These are phyloP conservation scores for Thaumetopoea pityocampa DNA, from an alignment of 1,140 invertebrate species.

Conservation along the genomic window DNA sequence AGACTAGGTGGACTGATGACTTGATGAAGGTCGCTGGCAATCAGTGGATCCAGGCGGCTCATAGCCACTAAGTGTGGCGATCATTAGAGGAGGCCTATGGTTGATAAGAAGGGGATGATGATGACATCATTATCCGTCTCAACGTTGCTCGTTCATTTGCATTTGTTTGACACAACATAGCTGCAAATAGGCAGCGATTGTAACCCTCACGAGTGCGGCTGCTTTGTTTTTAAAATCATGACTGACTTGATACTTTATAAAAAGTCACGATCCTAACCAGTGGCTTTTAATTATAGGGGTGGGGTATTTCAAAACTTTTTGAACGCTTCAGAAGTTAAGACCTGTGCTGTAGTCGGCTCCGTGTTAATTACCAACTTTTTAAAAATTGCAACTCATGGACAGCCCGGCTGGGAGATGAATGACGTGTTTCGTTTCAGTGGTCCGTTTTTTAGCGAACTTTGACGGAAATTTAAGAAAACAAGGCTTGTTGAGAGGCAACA, in stretches of 20 bases:
- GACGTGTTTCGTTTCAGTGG: slow-evolving; percentile 54
- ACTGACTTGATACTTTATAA: slow-evolving; percentile 39
- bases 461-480: slow-evolving; percentile 34
- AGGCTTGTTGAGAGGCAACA: slow-evolving; percentile 41
- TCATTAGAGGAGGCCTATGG: no score
- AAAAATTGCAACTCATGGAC: slow-evolving; percentile 74
- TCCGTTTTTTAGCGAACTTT: slow-evolving; percentile 54
- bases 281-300: slow-evolving; percentile 64
- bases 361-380: slow-evolving; percentile 74
- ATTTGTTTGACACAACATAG: no score
- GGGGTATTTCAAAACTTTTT: slow-evolving; percentile 62
- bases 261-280: slow-evolving; percentile 42
- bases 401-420: slow-evolving; percentile 69
- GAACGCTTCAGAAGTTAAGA: slow-evolving; percentile 63
- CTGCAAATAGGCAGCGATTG: no score
- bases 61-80: no score
- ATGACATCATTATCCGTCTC: no score
- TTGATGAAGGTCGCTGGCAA: no score
- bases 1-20: no score
- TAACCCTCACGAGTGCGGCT: no score
- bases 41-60: no score
- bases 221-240: slow-evolving; percentile 35
- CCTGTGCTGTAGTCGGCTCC: slow-evolving; percentile 45
- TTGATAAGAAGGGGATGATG: no score
- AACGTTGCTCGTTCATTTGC: no score